Conservation (phyloP, 2,797 vertebrate species). For the Catostomus latipinnis region DNA sequence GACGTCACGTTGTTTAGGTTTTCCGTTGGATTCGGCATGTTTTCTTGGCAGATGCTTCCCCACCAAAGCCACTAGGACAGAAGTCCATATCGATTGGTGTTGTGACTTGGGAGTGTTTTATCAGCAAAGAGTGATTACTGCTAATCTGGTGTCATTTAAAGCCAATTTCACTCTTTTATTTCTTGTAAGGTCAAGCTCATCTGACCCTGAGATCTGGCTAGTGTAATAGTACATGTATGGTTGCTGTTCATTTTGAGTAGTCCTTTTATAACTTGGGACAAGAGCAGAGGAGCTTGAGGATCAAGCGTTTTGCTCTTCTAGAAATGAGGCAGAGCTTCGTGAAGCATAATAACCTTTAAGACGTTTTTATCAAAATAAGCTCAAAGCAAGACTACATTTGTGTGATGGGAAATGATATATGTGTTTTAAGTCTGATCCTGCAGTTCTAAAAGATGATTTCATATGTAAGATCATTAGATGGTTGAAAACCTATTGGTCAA, state of each 20-base stretch:
- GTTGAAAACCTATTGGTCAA: too few relatives aligned
- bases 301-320: too few relatives aligned
- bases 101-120: neutral
- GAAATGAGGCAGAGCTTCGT: too few relatives aligned
- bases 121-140: neutral
- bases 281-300: too few relatives aligned
- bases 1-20: conserved; percentile 20
- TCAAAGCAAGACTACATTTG: neutral
- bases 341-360: too few relatives aligned
- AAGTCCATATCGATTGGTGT: neutral
- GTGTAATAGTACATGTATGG: neutral
- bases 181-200: neutral
- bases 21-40: conserved; percentile 5
- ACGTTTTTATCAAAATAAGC: too few relatives aligned
- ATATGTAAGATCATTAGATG: neutral
- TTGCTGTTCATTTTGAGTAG: too few relatives aligned
- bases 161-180: neutral
- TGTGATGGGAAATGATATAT: neutral
- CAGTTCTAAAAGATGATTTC: neutral
- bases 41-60: neutral
- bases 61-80: neutral
- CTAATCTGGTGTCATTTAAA: neutral
- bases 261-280: too few relatives aligned
- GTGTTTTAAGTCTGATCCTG: neutral
- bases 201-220: neutral